A percentile compares a stretch with the other conserved stretches of the same genome.
phyloP scores from a whole-genome alignment of 2,797 vertebrate genomes.

The Huso huso region DNA sequence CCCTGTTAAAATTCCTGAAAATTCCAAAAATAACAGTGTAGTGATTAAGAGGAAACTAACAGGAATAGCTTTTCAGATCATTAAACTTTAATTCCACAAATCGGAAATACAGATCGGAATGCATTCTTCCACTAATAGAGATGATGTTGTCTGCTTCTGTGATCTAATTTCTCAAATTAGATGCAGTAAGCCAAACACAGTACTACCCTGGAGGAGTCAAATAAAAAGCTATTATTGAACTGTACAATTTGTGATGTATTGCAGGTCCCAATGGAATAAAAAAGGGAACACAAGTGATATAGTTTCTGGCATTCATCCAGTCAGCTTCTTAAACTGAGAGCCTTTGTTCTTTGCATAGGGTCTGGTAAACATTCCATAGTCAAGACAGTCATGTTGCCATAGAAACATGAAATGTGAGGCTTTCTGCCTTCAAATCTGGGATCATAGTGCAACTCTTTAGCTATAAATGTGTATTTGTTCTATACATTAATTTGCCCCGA shows the following conservation, averaged over 20 bases:
- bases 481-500: too few species aligned
- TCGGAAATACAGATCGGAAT: background rate
- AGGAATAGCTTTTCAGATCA: background rate
- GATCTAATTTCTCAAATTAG: slow-evolving; percentile 37
- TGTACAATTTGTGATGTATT: slow-evolving; percentile 42
- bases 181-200: slow-evolving; percentile 34
- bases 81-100: background rate
- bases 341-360: slow-evolving; percentile 46
- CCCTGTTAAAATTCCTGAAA: too few species aligned
- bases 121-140: slow-evolving; percentile 2
- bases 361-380: slow-evolving; percentile 21
- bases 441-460: background rate
- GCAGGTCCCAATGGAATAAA: slow-evolving; percentile 40
- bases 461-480: too few species aligned
- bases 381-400: slow-evolving; percentile 9
- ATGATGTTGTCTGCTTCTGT: slow-evolving; percentile 9
- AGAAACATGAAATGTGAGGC: slow-evolving; percentile 16
- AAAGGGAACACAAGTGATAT: slow-evolving; percentile 27
- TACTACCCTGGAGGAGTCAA: slow-evolving; percentile 28
- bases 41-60: too few species aligned
- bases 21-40: too few species aligned
- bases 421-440: slow-evolving; percentile 4
- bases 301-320: slow-evolving; percentile 40
- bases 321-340: slow-evolving; percentile 39
- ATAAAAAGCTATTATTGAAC: slow-evolving; percentile 41